Conservation (phyloP, 2,113 vertebrate species). For the Naja naja region DNA sequence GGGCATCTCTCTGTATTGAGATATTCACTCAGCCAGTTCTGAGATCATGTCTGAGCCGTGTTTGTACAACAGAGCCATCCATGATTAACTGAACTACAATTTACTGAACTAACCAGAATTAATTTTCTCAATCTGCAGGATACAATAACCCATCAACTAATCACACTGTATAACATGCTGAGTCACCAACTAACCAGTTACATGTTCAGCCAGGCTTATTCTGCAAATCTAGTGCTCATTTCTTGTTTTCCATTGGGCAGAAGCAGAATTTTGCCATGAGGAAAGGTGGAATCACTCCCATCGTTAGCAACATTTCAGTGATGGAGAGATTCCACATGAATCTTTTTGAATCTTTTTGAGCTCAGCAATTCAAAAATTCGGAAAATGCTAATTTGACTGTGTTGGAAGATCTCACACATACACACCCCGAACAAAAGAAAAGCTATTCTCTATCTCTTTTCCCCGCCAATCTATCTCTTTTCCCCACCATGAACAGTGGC, state of each 20-base stretch:
- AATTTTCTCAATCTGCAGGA: neutral
- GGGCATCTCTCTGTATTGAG: neutral
- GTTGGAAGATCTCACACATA: neutral
- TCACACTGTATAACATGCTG: neutral
- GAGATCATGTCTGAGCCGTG: neutral
- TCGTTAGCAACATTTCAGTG: neutral
- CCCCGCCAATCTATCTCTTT: neutral
- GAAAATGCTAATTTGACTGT: neutral
- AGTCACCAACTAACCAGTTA: neutral
- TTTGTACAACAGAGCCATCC: neutral
- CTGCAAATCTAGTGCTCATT: neutral
- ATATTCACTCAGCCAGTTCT: neutral
- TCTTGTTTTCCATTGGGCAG: neutral
- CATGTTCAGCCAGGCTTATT: neutral
- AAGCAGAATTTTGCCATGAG: neutral
- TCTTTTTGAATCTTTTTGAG: neutral
- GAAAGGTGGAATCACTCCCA: neutral
- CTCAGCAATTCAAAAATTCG: neutral
- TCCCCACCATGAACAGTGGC: neutral
- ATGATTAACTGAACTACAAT: neutral
- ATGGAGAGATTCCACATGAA: neutral
- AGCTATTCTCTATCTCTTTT: neutral
- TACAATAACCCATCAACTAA: neutral
- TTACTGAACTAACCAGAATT: neutral
- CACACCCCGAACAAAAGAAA: neutral